Conservation (phyloP, 2,888 invertebrate species). For the Antitype chi region DNA sequence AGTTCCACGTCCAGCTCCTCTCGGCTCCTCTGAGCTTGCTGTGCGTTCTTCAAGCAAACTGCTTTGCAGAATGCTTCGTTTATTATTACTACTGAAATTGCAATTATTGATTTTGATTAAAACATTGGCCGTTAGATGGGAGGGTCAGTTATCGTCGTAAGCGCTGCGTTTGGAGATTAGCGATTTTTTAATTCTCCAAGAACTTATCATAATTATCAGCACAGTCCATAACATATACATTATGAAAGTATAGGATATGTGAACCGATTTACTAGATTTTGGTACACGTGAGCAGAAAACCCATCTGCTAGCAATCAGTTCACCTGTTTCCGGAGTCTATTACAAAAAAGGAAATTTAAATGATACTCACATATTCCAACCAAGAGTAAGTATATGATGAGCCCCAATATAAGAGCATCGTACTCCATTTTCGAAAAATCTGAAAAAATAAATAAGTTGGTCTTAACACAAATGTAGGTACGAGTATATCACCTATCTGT, state of each 20-base stretch:
- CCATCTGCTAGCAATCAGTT: neutral
- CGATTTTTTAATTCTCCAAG: neutral
- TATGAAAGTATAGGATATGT: neutral
- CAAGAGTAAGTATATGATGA: constrained; percentile 77
- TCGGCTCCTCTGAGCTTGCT: constrained; percentile 23
- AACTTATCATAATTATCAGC: neutral
- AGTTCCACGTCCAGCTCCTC: constrained; percentile 54
- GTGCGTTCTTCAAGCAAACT: constrained; percentile 70
- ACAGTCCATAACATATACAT: no score
- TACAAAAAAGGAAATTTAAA: neutral
- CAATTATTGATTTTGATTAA: constrained; percentile 17
- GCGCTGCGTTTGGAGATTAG: neutral
- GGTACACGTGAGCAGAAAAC: neutral
- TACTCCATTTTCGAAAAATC: constrained; percentile 71
- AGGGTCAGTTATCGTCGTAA: neutral
- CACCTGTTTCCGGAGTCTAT: neutral
- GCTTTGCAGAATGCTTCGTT: constrained; percentile 84
- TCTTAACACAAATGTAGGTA: neutral
- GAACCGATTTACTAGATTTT: neutral
- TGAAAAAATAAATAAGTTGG: constrained; percentile 10
- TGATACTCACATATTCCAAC: constrained; percentile 77
- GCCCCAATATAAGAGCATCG: constrained; percentile 74
- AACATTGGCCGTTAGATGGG: neutral
- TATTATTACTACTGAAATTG: constrained; percentile 79
- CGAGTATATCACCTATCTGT: neutral